phyloP scores from a whole-genome alignment of 1,140 invertebrate species.

The Chrysoperla carnea region DNA sequence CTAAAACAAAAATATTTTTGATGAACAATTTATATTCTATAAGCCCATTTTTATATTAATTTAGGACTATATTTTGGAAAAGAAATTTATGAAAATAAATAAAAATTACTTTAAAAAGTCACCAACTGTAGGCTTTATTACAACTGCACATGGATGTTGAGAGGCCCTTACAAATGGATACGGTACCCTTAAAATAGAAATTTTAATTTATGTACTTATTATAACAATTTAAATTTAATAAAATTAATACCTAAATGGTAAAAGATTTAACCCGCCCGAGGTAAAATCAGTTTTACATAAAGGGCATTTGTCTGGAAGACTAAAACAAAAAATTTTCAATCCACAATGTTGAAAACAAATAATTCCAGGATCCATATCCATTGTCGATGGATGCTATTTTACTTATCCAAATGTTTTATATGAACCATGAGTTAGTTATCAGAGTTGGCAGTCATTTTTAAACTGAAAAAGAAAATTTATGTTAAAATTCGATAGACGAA shows the following conservation, averaged over 20 bases:
- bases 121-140: slow-evolving; percentile 61
- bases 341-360: slow-evolving; percentile 68
- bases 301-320: slow-evolving; percentile 48
- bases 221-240: background rate
- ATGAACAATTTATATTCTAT: too few relatives aligned
- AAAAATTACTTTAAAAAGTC: slow-evolving; percentile 60
- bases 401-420: too few relatives aligned
- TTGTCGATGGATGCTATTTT: background rate
- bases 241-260: slow-evolving; percentile 45
- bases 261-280: slow-evolving; percentile 35
- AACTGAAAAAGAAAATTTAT: too few relatives aligned
- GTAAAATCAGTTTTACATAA: slow-evolving; percentile 42
- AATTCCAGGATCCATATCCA: slow-evolving; percentile 47
- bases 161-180: slow-evolving; percentile 59
- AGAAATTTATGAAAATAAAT: background rate
- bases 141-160: slow-evolving; percentile 50
- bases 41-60: too few relatives aligned
- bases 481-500: too few relatives aligned
- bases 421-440: too few relatives aligned
- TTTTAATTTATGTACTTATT: background rate
- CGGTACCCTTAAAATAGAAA: slow-evolving; percentile 38
- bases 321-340: slow-evolving; percentile 58
- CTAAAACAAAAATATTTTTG: slow-evolving; percentile 25
- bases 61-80: too few relatives aligned
- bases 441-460: too few relatives aligned